Percentiles rank a stretch among this genome's conserved stretches.
Conservation (phyloP, 2,888 invertebrate genomes). For the Lasioglossum villosulum region DNA sequence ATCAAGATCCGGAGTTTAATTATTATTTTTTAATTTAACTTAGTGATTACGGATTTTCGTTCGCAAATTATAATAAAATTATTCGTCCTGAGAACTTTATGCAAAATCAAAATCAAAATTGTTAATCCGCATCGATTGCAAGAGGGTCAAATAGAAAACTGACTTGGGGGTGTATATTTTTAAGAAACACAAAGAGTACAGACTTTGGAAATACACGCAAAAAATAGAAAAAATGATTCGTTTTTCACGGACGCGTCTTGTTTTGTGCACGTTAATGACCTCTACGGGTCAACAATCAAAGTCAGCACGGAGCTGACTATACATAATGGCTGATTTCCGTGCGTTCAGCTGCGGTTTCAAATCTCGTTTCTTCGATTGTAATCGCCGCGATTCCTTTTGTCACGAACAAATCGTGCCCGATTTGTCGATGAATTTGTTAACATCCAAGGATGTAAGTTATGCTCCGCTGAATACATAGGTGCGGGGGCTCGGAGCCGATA, state of each 20-base stretch:
- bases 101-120: neutral
- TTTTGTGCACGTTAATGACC: neutral
- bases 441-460: constrained; percentile 17
- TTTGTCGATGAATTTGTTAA: constrained; percentile 11
- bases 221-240: neutral
- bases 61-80: neutral
- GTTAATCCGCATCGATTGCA: neutral
- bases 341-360: neutral
- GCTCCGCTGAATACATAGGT: neutral
- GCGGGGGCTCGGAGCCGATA: neutral
- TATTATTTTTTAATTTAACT: neutral
- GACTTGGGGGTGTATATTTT: neutral
- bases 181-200: neutral
- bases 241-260: neutral
- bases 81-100: neutral
- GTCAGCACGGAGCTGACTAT: neutral
- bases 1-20: too few relatives aligned
- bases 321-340: constrained; percentile 6
- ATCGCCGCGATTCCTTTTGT: neutral
- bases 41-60: neutral
- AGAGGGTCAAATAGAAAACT: neutral
- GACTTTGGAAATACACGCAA: neutral
- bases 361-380: neutral
- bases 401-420: constrained; percentile 8
- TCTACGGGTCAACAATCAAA: neutral